Evolutionary conservation across 2,888 invertebrate species (phyloP), one percentile per base, ranked within the genome.

Genomic region (Megastigmus dorsalis): DNA sequence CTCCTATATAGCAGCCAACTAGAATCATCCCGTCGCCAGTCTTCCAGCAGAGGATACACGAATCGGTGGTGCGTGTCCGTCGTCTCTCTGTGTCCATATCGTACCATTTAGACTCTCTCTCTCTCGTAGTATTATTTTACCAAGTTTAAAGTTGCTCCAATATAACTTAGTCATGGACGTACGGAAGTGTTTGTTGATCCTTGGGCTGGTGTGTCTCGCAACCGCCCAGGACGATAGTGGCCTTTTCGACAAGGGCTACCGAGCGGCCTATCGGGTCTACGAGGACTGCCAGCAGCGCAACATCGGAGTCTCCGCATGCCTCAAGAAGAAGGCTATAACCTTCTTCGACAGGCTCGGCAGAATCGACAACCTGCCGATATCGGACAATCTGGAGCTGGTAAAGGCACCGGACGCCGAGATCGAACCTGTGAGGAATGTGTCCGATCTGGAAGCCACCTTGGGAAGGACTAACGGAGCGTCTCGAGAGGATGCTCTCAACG

Each of bases 291-390:
- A 92, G 76, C 91, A 91, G 77, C 88, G 92, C 0, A 93, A 93
- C 74, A 88, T 89, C 74, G 94, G 93, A 57, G 89, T 95, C 65
- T 89, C 93, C 65, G 93, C 93, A 26, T 95, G 95, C 84, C 88
- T 95, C 62, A 95, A 95, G 89, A 94, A 94, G 87, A 95, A 95
- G 84, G 95, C 95, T 0, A 92, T 95, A 71, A 89, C 93, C 1
- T 95, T 95, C 85, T 92, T 95, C 79, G 95, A 95, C 82, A 90
- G 95, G 59, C 91, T 95, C 28, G 91, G 93, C 0, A 91, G 93
- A 74, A 93, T 95, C 89, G 93, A 94, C 26, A 91, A 90, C 78
- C 81, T 92, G 23, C 88, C 90, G 18, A 85, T 93, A 73, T 89
- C 91, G 13, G 93, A 94, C 78, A 94, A 93, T 55, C 89, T 95